These are phyloP conservation scores for Cheirogaleus medius DNA, from an alignment of 2,113 vertebrate genomes.

Conservation along the genomic window DNA sequence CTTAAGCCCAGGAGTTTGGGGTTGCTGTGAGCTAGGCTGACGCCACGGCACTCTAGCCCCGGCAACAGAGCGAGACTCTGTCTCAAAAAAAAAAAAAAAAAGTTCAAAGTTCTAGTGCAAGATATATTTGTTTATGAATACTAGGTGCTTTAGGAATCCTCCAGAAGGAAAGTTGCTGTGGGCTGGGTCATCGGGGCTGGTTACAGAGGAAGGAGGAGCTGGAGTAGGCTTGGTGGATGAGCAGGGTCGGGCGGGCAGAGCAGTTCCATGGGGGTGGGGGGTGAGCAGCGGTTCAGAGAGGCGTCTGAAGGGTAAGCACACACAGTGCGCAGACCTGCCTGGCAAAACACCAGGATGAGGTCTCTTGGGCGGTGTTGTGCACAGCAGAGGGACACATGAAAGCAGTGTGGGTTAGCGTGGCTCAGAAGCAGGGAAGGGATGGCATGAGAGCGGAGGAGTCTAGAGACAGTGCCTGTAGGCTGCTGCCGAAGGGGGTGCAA, in stretches of 20 bases:
- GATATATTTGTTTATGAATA: neutral
- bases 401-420: neutral
- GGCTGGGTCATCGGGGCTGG: neutral
- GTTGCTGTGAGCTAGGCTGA: too few species aligned
- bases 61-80: too few species aligned
- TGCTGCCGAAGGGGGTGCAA: neutral
- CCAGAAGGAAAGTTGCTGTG: neutral
- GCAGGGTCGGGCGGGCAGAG: neutral
- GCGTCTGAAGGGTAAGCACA: accelerated
- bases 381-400: neutral
- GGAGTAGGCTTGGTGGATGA: neutral
- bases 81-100: neutral
- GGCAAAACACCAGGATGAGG: neutral
- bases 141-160: neutral
- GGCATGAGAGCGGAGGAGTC: neutral
- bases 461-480: neutral
- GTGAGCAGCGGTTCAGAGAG: neutral
- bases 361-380: neutral
- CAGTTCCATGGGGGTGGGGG: accelerated
- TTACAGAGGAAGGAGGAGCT: neutral
- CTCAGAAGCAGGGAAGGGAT: neutral
- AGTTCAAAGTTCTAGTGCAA: neutral
- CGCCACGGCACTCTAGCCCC: too few species aligned
- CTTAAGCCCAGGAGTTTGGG: too few species aligned
- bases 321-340: neutral